Base-by-base conservation (phyloP, 2,113 vertebrate genomes). In the Rhea pennata region DNA sequence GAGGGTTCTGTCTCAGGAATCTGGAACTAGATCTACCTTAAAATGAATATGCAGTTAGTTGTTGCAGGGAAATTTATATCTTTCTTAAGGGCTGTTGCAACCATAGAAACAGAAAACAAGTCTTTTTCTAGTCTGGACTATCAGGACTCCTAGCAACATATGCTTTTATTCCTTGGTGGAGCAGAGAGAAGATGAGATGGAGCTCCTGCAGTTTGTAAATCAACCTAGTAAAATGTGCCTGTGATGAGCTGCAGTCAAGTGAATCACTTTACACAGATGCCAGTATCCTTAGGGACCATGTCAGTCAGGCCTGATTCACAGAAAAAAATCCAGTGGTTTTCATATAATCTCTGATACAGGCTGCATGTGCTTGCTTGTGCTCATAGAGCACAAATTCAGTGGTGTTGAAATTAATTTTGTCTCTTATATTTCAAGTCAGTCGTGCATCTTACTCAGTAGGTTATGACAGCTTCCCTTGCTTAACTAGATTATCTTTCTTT, bases 11-110 rank as follows among this genome's bases (percentile, higher is more conserved):
- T 98, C 98, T 98, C 98, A 98, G 98, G 97, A 98, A 97, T 95
- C 96, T 96, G 96, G 97, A 96, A 94, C 95, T 96, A 95, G 97
- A 95, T 96, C 97, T 98, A 97, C 95, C 96, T 96, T 96, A 96
- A 94, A 96, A 88, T 89, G 83, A 92, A 94, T 94, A 97, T 82
- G 93, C 94, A 96, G 98, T 96, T 90, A 91, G 96, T 93, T 95
- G 95, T 97, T 96, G 92, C 97, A 96, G 96, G 98, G 97, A 97
- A 84, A 97, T 95, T 96, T 96, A 90, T 98, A 92, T 97, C 97
- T 97, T 97, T 97, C 92, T 95, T 97, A 98, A 98, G 98, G 98
- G 98, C 98, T 98, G 97, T 97, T 97, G 98, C 96, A 95, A 95
- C 98, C 96, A 82, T 96, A 97, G 84, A 97, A 96, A 97, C 97